Percentiles rank a stretch among this genome's conserved stretches.
phyloP scores from a whole-genome alignment of 1,140 invertebrate genomes.

The Diorhabda sublineata region DNA sequence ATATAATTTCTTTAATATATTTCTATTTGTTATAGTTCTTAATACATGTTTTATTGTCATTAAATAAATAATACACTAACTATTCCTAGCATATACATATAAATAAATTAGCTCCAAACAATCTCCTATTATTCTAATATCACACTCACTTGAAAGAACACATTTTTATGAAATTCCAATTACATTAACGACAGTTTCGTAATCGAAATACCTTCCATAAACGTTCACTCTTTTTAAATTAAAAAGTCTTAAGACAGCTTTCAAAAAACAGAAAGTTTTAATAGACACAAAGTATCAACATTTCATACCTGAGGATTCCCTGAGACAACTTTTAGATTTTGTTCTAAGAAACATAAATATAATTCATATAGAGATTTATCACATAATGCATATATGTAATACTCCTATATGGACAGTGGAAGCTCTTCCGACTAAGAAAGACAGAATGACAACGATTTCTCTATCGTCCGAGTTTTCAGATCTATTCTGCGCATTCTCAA shows the following conservation, averaged over 20 bases:
- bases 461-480: too few species aligned
- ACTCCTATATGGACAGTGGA: too few species aligned
- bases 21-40: too few species aligned
- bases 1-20: too few species aligned
- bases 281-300: constrained; percentile 5
- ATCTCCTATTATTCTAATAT: constrained; percentile 13
- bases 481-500: too few species aligned
- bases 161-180: neutral
- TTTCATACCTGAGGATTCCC: neutral
- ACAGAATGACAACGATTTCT: too few species aligned
- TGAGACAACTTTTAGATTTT: neutral
- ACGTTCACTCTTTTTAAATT: neutral
- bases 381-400: neutral
- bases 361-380: too few species aligned
- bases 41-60: neutral
- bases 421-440: too few species aligned
- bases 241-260: neutral
- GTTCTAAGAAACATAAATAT: too few species aligned
- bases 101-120: constrained; percentile 14
- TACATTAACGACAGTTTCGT: neutral
- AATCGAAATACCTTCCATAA: neutral
- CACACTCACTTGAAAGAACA: constrained; percentile 18
- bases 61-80: constrained; percentile 5
- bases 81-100: neutral
- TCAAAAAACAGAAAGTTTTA: constrained; percentile 14